Base-by-base conservation (phyloP, 2,888 invertebrate genomes). In the Calliphora vomitoria region DNA sequence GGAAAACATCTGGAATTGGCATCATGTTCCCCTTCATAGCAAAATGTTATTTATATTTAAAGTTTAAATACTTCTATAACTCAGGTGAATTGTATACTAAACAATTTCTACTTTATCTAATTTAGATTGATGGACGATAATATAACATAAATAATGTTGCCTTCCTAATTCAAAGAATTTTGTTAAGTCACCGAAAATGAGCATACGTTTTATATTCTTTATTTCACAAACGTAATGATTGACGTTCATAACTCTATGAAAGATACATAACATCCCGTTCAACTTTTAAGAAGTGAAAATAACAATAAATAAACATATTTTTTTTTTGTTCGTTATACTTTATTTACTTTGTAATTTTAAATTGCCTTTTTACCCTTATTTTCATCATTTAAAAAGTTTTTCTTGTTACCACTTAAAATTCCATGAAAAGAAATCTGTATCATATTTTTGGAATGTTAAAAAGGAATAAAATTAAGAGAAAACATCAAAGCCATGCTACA, bases 401-500 rank as follows among this genome's bases (percentile, higher is more conserved):
- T 55, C 1, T 31, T 41, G 8, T 0, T 25, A 25, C 8, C 31
- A 31, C 47, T 41, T 78, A 68, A 44, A 71, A 71, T 71, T 55
- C 55, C 8, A 31, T 25, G 44, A 44, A 78, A 68, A 13, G 3
- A 78, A 31, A 55, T 68, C 25, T 41, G 0, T 53, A 38, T 44
- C 25, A 38, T 41, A 4, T 35, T n/a, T 8, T 50, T 15, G 8
- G 5, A 53, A 53, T 3, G 38, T 50, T 53, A 10, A 44, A 13
- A 11, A 44, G 11, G 13, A 55, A 78, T 13, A 50, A 71, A 71
- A 35, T 10, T 15, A 35, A 53, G 8, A 5, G 35, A 1, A 25
- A 55, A 78, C 53, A 31, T 44, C 55, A 78, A 78, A 66, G 78
- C 3, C 25, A 18, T 31, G 3, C n/a, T 25, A 25, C 25, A 25